Evolutionary conservation across 2,797 vertebrate species (phyloP).

Genomic region (Coracias cyanogaster): DNA sequence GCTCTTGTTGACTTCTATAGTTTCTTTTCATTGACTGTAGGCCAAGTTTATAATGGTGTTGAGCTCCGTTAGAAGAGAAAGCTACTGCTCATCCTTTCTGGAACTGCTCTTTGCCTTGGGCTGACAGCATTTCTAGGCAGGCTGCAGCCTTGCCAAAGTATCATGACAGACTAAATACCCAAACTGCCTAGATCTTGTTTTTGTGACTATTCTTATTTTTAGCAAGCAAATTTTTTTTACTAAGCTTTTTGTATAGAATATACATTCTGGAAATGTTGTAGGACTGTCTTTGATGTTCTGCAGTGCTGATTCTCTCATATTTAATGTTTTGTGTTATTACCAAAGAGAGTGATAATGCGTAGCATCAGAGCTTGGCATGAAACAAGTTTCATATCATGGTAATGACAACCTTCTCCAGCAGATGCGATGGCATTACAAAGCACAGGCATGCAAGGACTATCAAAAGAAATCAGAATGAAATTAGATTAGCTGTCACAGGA

Average conservation of each 20-base stretch:
- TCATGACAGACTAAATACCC: neutral
- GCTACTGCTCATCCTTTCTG: neutral
- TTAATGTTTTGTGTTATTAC: neutral
- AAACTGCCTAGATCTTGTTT: neutral
- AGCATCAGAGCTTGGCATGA: neutral
- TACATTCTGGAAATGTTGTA: neutral
- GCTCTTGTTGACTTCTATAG: neutral
- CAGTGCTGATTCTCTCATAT: neutral
- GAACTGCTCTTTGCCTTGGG: neutral
- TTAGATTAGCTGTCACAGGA: neutral
- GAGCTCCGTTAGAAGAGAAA: neutral
- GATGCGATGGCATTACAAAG: neutral
- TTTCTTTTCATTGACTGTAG: conserved; percentile 20
- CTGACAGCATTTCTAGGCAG: neutral
- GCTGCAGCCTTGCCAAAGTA: neutral
- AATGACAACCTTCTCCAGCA: neutral
- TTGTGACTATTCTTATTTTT: neutral
- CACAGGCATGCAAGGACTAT: neutral
- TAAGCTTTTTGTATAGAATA: neutral
- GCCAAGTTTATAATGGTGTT: conserved; percentile 39
- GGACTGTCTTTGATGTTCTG: neutral
- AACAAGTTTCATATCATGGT: neutral
- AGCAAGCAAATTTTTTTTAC: neutral
- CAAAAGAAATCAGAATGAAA: neutral
- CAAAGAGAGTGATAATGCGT: neutral